Conservation (phyloP, 2,888 invertebrate species). For the Heliconius charithonia region DNA sequence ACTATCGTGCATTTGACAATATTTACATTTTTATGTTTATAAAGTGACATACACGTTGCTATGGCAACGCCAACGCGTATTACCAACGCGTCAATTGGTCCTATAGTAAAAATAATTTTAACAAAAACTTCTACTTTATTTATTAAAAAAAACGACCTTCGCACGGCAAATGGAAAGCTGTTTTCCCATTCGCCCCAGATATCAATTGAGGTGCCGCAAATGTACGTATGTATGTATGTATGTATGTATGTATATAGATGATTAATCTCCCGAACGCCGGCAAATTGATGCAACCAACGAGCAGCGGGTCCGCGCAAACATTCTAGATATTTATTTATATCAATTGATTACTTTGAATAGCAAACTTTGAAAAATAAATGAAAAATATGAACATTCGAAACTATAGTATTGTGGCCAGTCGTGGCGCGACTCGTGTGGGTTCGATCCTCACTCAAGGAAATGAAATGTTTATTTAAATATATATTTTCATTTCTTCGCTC, state of each 20-base stretch:
- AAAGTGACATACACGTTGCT: too few species aligned
- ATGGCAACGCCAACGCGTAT: too few species aligned
- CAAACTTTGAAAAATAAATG: not conserved
- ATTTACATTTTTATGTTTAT: too few species aligned
- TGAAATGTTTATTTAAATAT: too few species aligned
- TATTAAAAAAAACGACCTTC: not conserved
- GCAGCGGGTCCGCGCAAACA: not conserved
- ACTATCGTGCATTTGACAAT: too few species aligned
- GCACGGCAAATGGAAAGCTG: not conserved
- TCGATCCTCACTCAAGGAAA: too few species aligned
- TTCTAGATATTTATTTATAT: constrained; percentile 17
- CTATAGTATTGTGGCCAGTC: too few species aligned
- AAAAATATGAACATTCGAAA: constrained; percentile 1
- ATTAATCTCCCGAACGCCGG: constrained; percentile 24
- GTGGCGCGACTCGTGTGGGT: too few species aligned
- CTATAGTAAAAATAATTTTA: not conserved
- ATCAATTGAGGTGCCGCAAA: constrained; percentile 22
- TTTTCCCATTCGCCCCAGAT: constrained; percentile 17
- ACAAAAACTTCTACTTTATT: not conserved
- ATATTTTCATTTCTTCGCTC: too few species aligned
- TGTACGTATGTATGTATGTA: not conserved
- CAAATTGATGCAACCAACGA: constrained; percentile 12
- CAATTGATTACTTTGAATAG: constrained; percentile 2
- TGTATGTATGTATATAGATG: not conserved
- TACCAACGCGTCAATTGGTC: too few species aligned